Conservation (phyloP, 2,797 vertebrate species). For the Acanthurus lineatus region DNA sequence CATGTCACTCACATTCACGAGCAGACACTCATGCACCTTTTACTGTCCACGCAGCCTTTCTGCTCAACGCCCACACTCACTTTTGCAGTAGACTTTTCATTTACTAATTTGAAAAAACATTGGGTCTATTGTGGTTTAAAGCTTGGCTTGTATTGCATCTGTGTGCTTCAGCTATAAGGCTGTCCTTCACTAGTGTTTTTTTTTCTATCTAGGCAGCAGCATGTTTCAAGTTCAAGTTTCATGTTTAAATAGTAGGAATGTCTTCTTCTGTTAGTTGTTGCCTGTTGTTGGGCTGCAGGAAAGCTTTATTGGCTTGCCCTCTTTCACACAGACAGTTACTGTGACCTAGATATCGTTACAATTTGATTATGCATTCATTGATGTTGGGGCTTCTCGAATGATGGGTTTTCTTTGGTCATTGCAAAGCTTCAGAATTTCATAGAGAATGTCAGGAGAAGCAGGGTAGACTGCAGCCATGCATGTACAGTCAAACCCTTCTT, state of each 20-base stretch:
- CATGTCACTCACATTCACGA: conserved; percentile 41
- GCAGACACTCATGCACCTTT: conserved; percentile 56
- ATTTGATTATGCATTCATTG: conserved; percentile 65
- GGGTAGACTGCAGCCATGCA: conserved; percentile 69
- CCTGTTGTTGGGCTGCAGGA: conserved; percentile 52
- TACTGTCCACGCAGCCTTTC: conserved; percentile 58
- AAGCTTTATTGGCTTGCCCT: conserved; percentile 59
- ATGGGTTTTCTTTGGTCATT: conserved; percentile 45
- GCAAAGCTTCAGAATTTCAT: conserved; percentile 45
- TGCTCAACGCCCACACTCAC: conserved; percentile 51
- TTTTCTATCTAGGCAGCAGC: conserved; percentile 41
- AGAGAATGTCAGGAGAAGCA: conserved; percentile 40
- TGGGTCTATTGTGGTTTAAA: conserved; percentile 44
- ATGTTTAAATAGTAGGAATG: conserved; percentile 37
- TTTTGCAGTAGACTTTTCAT: conserved; percentile 48
- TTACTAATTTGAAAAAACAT: conserved; percentile 37
- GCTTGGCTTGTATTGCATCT: conserved; percentile 27
- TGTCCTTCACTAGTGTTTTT: conserved; percentile 12
- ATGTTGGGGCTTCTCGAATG: conserved; percentile 47
- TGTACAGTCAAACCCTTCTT: conserved; percentile 72
- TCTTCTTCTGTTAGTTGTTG: conserved; percentile 51
- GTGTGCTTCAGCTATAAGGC: conserved; percentile 28
- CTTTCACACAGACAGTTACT: conserved; percentile 49
- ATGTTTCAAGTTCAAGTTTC: conserved; percentile 52
- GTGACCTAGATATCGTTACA: conserved; percentile 73